Evolutionary conservation across 2,888 invertebrate species (phyloP).

Genomic region (Aphidoletes aphidimyza): DNA sequence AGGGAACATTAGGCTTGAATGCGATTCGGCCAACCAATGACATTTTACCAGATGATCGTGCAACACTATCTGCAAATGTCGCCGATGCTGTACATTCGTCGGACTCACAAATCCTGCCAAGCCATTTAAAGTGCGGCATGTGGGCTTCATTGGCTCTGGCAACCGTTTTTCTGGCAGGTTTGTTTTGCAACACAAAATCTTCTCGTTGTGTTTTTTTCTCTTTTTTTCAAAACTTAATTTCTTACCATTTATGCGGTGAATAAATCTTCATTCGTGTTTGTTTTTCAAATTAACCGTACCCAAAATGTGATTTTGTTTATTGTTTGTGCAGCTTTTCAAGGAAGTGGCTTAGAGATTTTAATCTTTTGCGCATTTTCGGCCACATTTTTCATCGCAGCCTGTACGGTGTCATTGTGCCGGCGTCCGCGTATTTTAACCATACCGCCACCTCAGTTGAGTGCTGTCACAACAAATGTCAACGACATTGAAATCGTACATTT

Average conservation of each 20-base stretch:
- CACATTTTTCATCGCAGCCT: slow-evolving; percentile 73
- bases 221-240: neutral
- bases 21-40: slow-evolving; percentile 56
- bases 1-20: slow-evolving; percentile 59
- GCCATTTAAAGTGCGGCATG: slow-evolving; percentile 76
- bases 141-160: slow-evolving; percentile 78
- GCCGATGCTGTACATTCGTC: slow-evolving; percentile 16
- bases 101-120: slow-evolving; percentile 67
- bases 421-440: slow-evolving; percentile 65
- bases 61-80: neutral
- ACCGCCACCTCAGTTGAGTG: slow-evolving; percentile 65
- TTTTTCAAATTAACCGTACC: neutral
- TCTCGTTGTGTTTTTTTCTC: neutral
- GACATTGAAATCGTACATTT: slow-evolving; percentile 1
- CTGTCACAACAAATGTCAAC: neutral
- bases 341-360: slow-evolving; percentile 71
- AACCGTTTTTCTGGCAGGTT: slow-evolving; percentile 75
- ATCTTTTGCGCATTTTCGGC: slow-evolving; percentile 74
- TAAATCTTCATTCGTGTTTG: too few species aligned
- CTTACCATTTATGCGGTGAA: neutral
- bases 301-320: too few species aligned
- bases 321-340: slow-evolving; percentile 63
- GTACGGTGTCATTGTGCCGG: slow-evolving; percentile 73
- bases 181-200: too few species aligned
- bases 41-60: neutral